These are phyloP conservation scores for Agapornis roseicollis DNA, from an alignment of 2,113 vertebrate species.

Conservation along the genomic window DNA sequence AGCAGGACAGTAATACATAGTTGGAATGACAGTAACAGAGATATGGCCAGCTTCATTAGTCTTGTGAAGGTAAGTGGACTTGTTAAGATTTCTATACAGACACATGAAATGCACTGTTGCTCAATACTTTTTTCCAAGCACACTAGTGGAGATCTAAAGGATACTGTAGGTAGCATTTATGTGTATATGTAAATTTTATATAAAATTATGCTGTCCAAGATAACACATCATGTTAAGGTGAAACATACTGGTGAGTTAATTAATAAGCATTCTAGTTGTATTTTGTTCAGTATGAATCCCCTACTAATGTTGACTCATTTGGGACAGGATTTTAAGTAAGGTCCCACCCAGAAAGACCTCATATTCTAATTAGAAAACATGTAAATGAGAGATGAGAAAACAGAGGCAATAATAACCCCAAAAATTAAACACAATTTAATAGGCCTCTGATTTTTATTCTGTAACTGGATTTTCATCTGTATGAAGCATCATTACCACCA, in stretches of 20 bases:
- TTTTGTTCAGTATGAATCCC: neutral
- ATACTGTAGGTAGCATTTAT: neutral
- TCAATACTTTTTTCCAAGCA: neutral
- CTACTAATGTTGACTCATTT: neutral
- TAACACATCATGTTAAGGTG: neutral
- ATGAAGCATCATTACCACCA: neutral
- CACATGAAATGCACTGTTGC: neutral
- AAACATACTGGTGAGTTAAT: neutral
- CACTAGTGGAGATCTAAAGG: neutral
- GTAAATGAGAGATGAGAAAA: neutral
- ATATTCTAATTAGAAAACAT: neutral
- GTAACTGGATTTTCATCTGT: neutral
- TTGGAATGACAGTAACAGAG: neutral
- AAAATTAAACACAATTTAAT: neutral
- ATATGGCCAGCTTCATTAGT: neutral
- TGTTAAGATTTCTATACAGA: neutral
- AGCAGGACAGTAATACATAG: neutral
- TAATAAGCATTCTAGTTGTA: neutral
- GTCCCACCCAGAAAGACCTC: neutral
- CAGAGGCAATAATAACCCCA: rapidly evolving
- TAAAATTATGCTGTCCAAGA: neutral
- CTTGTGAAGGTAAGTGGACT: neutral
- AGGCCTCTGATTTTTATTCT: neutral
- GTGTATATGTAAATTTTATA: neutral
- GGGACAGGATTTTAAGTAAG: neutral